Base-by-base conservation (phyloP, 1,140 invertebrate species). In the Tyrophagus putrescentiae region DNA sequence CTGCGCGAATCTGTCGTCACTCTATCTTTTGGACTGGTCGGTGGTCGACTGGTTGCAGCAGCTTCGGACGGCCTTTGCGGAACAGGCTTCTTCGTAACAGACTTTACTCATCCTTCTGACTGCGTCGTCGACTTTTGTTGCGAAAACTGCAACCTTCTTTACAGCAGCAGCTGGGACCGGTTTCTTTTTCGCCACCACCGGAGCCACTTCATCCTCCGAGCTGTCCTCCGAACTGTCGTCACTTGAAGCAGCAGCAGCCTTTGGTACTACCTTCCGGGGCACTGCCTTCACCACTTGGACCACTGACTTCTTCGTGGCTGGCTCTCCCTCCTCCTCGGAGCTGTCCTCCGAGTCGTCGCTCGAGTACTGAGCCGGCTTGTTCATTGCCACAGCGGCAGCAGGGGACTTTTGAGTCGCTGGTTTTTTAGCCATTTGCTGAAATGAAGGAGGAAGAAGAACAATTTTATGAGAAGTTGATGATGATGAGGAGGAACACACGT, bases 151-250 rank as follows among this genome's bases (percentile, higher is more conserved):
- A 28, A 29, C 29, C 33, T 13, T 27, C 32, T 42, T 42, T 16
- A 4, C 29, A 4, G 25, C 57, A 6, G 27, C 13, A 27, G 52
- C 52, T 54, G 25, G 1, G 3, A 31, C 13, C n/a, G 18, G n/a
- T 31, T 52, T 52, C 48, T 11, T 2, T 52, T n/a, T n/a, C n/a
- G n/a, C n/a, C n/a, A n/a, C n/a, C n/a, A n/a, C n/a, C n/a, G 1
- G n/a, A 3, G 48, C 25, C 31, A 28, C 48, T 16, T 52, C 45
- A 48, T 48, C 48, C 27, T 54, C 28, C 2, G 52, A 54, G 39
- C 52, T 54, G 39, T 54, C 48, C n/a, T 52, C 48, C 13, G 48
- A 52, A 16, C 13, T n/a, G n/a, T n/a, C n/a, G n/a, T n/a, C n/a
- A n/a, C n/a, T 16, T 11, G 48, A 52, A 9, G n/a, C n/a, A n/a